Base-by-base conservation (phyloP, 2,797 vertebrate species). In the Pterois miles region DNA sequence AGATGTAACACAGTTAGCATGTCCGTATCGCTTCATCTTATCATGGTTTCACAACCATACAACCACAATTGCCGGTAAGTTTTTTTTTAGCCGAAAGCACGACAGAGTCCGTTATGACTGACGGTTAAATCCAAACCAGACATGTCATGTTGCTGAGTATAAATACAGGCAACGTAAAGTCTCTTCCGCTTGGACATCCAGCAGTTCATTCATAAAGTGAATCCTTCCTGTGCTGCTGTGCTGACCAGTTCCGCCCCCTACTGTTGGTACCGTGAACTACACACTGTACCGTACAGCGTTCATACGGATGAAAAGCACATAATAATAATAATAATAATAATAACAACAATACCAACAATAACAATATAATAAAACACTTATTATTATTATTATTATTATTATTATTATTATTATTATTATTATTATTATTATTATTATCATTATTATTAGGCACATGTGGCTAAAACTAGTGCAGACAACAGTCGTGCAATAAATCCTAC, bases 211-310 rank as follows among this genome's bases (percentile, higher is more conserved):
- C 67, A 64, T 48, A 5, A 1, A 67, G 91, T 82, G 91, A 83
- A 93, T 92, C 90, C 83, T 93, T 93, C 90, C 89, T 86, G 84
- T 57, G 69, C 16, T 4, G 74, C 1, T 50, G 16, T 5, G 74
- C 1, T 52, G 16, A 11, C 5, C 56, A 63, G 59, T 14, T 0
- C 62, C 27, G 82, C 86, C 88, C 20, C 84, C 91, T 80, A 43
- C 59, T 57, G 92, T 0, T 8, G n/a, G 58, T 1, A 3, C 2
- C 0, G 3, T 2, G 57, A 68, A 86, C 11, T 81, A 50, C 72
- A 81, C 5, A 34, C 33, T 34, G 33, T 34, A 34, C 33, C 9
- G 33, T 9, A 22, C 22, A 25, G 8, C 6, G 14, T 36, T 65
- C 46, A 3, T 11, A 20, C n/a, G 22, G 38, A 25, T 11, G 9